Conservation (phyloP, 2,888 invertebrate genomes). For the Anodontia alba region DNA sequence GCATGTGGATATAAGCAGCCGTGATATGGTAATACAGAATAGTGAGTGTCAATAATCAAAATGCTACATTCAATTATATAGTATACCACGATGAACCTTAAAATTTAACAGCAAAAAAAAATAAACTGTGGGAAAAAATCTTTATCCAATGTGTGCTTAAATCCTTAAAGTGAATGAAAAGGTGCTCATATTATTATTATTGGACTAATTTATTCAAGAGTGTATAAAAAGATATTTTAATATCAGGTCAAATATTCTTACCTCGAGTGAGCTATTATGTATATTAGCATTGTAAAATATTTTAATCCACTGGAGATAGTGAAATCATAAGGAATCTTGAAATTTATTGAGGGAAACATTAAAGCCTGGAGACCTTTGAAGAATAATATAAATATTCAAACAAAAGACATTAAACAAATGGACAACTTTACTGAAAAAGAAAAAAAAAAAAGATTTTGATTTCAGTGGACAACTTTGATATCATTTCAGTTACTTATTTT, state of each 20-base stretch:
- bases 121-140: slow-evolving; percentile 6
- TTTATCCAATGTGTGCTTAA: neutral
- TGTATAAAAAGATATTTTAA: slow-evolving; percentile 1
- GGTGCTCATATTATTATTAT: neutral
- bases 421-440: neutral
- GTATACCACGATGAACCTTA: neutral
- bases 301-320: neutral
- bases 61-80: too few species aligned
- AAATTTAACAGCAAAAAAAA: slow-evolving; percentile 6
- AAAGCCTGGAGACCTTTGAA: neutral
- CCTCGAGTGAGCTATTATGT: neutral
- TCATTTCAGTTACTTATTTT: too few species aligned
- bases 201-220: slow-evolving; percentile 7
- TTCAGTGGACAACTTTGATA: too few species aligned
- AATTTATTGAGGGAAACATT: neutral
- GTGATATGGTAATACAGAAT: too few species aligned
- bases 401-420: neutral
- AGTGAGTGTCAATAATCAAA: too few species aligned
- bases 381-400: neutral
- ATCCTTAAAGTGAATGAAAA: slow-evolving; percentile 1
- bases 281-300: neutral
- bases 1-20: too few species aligned
- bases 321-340: neutral
- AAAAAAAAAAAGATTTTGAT: too few species aligned
- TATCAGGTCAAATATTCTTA: neutral